A percentile compares a stretch with the other conserved stretches of the same genome.
These are phyloP conservation scores for Ctenochaetus hawaiiensis DNA, from an alignment of 2,797 vertebrate genomes.

Conservation along the genomic window DNA sequence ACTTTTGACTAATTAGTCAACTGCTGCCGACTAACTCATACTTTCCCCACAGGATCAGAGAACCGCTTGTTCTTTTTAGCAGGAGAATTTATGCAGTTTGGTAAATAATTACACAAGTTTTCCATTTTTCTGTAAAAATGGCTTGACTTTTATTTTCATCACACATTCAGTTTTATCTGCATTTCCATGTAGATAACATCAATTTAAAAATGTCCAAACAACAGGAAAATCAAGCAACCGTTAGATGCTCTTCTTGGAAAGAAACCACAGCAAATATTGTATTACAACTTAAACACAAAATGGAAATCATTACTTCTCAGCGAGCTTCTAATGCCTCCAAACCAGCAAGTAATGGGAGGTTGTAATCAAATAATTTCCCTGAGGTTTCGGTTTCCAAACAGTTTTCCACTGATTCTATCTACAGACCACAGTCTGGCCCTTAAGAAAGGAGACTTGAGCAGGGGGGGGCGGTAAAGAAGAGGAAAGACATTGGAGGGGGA, in stretches of 20 bases:
- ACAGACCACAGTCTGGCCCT: slow-evolving; percentile 76
- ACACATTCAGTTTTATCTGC: slow-evolving; percentile 22
- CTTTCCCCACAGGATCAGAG: slow-evolving; percentile 57
- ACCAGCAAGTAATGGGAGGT: slow-evolving; percentile 79
- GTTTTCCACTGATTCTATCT: slow-evolving; percentile 80
- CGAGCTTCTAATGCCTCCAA: slow-evolving; percentile 76
- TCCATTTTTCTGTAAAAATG: slow-evolving; percentile 55
- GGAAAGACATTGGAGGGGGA: slow-evolving; percentile 1
- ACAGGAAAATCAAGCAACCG: slow-evolving; percentile 53
- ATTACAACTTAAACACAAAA: slow-evolving; percentile 76
- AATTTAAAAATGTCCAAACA: slow-evolving; percentile 60
- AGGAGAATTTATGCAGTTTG: slow-evolving; percentile 52
- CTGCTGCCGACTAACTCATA: slow-evolving; percentile 62
- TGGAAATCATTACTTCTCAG: slow-evolving; percentile 81
- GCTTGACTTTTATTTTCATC: slow-evolving; percentile 31
- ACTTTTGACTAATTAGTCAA: slow-evolving; percentile 82
- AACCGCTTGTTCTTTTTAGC: slow-evolving; percentile 33
- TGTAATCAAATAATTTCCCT: slow-evolving; percentile 81
- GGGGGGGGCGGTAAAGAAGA: neutral
- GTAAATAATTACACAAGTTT: slow-evolving; percentile 67
- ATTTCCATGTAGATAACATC: slow-evolving; percentile 56
- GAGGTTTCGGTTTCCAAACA: slow-evolving; percentile 79
- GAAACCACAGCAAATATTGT: slow-evolving; percentile 70
- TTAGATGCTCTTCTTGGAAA: slow-evolving; percentile 58
- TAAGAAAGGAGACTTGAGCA: slow-evolving; percentile 42